These are phyloP conservation scores for Orientallactaga bullata DNA, from an alignment of 2,113 vertebrate species.

Conservation along the genomic window DNA sequence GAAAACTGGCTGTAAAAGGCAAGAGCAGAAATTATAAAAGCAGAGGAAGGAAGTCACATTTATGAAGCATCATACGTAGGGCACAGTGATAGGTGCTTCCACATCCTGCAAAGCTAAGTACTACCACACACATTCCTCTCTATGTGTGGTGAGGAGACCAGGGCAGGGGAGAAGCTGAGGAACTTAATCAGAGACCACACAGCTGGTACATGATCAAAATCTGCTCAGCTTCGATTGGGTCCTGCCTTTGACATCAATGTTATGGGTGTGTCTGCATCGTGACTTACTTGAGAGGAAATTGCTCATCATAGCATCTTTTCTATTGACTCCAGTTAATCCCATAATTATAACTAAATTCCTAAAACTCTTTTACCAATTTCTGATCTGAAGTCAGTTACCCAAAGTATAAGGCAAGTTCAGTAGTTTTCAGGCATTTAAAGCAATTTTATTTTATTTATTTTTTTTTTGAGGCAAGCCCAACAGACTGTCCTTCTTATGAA, in stretches of 20 bases:
- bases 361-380: slow-evolving; percentile 45
- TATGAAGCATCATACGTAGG: slow-evolving; percentile 52
- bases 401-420: neutral
- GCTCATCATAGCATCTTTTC: neutral
- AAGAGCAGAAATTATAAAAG: slow-evolving; percentile 53
- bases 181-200: neutral
- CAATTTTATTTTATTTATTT: too few species aligned
- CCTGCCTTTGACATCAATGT: neutral
- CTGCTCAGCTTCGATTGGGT: neutral
- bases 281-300: neutral
- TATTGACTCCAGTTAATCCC: neutral
- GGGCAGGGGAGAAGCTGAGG: slow-evolving; percentile 20
- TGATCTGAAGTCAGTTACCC: neutral
- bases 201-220: slow-evolving; percentile 5
- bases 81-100: slow-evolving; percentile 29
- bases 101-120: slow-evolving; percentile 18
- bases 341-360: neutral
- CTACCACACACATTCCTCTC: neutral
- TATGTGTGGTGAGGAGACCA: neutral
- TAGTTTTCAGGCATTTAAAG: neutral
- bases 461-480: too few species aligned
- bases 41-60: slow-evolving; percentile 60
- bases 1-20: slow-evolving; percentile 59
- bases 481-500: too few species aligned
- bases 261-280: neutral